Evolutionary conservation across 1,140 invertebrate species (phyloP).

Genomic region (Anastrepha ludens): DNA sequence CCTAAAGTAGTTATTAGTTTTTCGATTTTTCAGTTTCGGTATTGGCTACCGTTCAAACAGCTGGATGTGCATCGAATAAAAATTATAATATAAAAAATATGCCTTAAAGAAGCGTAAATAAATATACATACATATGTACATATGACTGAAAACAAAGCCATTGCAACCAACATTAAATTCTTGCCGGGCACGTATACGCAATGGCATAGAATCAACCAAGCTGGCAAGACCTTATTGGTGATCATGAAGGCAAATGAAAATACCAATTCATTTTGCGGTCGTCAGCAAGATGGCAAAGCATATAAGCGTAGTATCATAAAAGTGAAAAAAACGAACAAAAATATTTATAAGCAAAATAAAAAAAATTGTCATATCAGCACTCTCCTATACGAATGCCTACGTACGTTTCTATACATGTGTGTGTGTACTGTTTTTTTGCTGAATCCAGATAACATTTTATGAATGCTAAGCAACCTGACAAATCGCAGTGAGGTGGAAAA

Average conservation of each 20-base stretch:
- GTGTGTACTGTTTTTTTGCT: constrained; percentile 57
- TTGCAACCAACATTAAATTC: background rate
- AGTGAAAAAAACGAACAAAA: background rate
- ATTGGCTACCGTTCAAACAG: too few species aligned
- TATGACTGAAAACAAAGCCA: too few species aligned
- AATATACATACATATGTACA: too few species aligned
- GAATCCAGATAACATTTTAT: constrained; percentile 69
- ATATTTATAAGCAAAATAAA: background rate
- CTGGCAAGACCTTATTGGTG: constrained; percentile 15
- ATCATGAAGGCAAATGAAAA: constrained; percentile 21
- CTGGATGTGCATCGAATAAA: too few species aligned
- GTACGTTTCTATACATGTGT: background rate
- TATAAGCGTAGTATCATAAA: background rate
- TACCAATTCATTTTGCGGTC: constrained; percentile 56
- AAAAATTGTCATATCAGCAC: background rate
- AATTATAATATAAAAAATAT: too few species aligned
- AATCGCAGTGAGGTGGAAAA: constrained; percentile 27
- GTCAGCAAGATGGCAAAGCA: constrained; percentile 60
- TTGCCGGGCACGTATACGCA: constrained; percentile 28
- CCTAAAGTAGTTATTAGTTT: too few species aligned
- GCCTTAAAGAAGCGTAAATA: too few species aligned
- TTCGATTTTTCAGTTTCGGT: too few species aligned
- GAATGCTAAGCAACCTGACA: constrained; percentile 65
- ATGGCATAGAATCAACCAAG: background rate
- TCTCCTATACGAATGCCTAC: background rate